phyloP scores from a whole-genome alignment of 2,888 invertebrate species.

The Agonopterix heracliana region DNA sequence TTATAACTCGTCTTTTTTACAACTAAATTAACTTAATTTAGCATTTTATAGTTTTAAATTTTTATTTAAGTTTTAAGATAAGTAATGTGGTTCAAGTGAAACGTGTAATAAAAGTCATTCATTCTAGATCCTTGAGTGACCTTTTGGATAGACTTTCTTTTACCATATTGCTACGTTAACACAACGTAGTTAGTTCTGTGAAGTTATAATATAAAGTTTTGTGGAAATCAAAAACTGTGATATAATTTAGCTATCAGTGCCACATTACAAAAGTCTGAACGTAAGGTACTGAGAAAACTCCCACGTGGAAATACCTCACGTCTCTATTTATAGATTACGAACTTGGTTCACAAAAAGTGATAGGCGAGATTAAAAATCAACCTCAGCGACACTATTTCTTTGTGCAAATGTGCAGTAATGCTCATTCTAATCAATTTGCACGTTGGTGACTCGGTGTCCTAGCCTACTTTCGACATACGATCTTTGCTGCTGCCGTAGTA shows the following conservation, averaged over 20 bases:
- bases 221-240: constrained; percentile 47
- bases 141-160: constrained; percentile 68
- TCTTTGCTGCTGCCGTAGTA: no score
- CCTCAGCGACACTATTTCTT: constrained; percentile 18
- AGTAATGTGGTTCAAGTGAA: constrained; percentile 52
- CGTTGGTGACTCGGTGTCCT: no score
- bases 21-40: constrained; percentile 35
- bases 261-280: constrained; percentile 48
- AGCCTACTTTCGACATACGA: no score
- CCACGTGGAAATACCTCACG: constrained; percentile 74
- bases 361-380: constrained; percentile 42
- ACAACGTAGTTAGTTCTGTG: constrained; percentile 33
- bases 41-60: constrained; percentile 38
- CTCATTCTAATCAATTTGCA: no score
- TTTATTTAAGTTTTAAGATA: constrained; percentile 51
- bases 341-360: constrained; percentile 60
- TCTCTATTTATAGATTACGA: constrained; percentile 69
- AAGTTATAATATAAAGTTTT: constrained; percentile 33
- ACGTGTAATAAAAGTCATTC: constrained; percentile 52
- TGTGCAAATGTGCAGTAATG: not conserved
- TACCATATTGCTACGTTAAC: constrained; percentile 63
- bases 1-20: constrained; percentile 42
- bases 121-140: constrained; percentile 71
- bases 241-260: constrained; percentile 58
- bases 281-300: constrained; percentile 65